These are phyloP conservation scores for Phortica magna DNA, from an alignment of 2,888 invertebrate species.

Conservation along the genomic window DNA sequence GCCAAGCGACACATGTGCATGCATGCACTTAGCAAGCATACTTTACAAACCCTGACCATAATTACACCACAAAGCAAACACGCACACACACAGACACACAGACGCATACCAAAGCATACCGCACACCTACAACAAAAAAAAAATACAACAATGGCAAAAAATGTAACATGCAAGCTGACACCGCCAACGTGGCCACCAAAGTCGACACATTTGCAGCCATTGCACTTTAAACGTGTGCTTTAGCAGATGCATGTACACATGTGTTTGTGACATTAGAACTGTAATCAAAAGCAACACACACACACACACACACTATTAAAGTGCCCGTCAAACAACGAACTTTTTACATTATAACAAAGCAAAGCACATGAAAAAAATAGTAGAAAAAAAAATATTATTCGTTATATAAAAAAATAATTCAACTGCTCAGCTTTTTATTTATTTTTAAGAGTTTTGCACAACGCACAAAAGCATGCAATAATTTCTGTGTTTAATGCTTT, in stretches of 20 bases:
- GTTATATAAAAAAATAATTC: no score
- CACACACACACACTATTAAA: not conserved
- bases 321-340: not conserved
- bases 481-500: constrained; percentile 1
- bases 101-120: not conserved
- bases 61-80: constrained; percentile 59
- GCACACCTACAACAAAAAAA: not conserved
- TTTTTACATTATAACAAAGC: not conserved
- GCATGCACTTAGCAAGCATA: constrained; percentile 53
- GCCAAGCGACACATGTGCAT: constrained; percentile 27
- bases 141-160: not conserved
- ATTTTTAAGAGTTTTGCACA: no score
- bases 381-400: no score
- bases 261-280: not conserved
- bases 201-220: not conserved
- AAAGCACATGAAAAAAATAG: no score
- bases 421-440: no score
- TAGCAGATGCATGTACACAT: no score
- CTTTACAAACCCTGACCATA: constrained; percentile 61
- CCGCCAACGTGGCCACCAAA: not conserved
- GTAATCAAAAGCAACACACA: not conserved
- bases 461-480: not conserved
- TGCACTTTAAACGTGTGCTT: not conserved
- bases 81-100: not conserved
- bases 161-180: not conserved